phyloP scores from a whole-genome alignment of 2,113 vertebrate species.

The Poecile atricapillus region DNA sequence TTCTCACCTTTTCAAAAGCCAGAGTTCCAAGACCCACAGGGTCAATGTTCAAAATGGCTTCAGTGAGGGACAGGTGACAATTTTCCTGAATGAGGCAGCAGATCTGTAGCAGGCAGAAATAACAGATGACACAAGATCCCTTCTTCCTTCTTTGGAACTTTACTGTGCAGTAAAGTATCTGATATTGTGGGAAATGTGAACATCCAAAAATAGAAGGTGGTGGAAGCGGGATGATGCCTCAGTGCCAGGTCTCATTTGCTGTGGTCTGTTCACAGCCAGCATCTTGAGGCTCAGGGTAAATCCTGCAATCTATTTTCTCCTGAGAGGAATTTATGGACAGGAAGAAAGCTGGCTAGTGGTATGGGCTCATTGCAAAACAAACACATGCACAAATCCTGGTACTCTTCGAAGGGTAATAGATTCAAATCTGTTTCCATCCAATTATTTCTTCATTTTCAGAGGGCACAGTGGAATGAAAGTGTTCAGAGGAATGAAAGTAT shows the following conservation, averaged over 20 bases:
- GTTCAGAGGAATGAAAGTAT: neutral
- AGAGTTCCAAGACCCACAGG: neutral
- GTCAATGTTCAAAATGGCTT: neutral
- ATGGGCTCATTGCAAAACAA: neutral
- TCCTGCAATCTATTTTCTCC: neutral
- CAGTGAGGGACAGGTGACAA: neutral
- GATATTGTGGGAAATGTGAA: neutral
- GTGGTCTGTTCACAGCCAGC: conserved; percentile 12
- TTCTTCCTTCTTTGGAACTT: neutral
- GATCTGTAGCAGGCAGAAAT: neutral
- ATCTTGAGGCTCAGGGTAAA: neutral
- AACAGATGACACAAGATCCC: neutral
- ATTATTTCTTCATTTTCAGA: conserved; percentile 57
- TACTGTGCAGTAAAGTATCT: neutral
- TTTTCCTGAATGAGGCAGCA: neutral
- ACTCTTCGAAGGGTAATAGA: neutral
- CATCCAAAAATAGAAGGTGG: neutral
- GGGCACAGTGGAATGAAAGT: neutral
- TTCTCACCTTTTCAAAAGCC: neutral
- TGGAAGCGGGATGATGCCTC: neutral
- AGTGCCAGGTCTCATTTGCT: neutral
- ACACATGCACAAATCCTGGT: conserved; percentile 19
- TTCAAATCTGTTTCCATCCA: neutral
- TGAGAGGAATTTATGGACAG: neutral
- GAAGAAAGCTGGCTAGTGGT: neutral